These are phyloP conservation scores for Otocyon megalotis DNA, from an alignment of 2,113 vertebrate genomes.

Conservation along the genomic window DNA sequence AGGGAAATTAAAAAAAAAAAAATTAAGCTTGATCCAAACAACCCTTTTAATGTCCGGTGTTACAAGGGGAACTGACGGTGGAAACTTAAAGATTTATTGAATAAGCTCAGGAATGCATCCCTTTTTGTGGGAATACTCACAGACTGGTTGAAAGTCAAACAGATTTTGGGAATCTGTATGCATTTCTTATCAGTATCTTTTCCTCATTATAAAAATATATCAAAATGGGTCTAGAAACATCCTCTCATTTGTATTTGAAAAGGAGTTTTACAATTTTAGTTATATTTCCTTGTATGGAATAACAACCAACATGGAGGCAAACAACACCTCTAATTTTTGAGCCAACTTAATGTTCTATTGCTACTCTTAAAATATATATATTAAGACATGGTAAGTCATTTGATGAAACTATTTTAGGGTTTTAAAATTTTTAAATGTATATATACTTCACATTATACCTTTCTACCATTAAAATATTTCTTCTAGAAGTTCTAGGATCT, in stretches of 20 bases:
- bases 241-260: background rate
- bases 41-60: background rate
- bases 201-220: background rate
- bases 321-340: background rate
- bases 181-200: conserved; percentile 8
- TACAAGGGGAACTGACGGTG: background rate
- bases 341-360: background rate
- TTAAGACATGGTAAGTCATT: background rate
- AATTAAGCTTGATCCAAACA: background rate
- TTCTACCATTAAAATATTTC: background rate
- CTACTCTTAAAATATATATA: background rate
- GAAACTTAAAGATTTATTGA: background rate
- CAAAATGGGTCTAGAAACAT: conserved; percentile 13
- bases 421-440: background rate
- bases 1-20: background rate
- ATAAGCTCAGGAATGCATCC: background rate
- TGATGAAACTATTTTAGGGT: background rate
- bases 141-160: background rate
- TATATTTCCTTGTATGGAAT: background rate
- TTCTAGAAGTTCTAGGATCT: conserved; percentile 15
- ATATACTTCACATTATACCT: background rate
- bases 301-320: background rate
- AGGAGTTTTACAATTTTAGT: background rate
- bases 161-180: background rate
- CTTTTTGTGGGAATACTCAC: background rate